Percentiles rank a stretch among this genome's conserved stretches.
Evolutionary conservation across 2,113 vertebrate species (phyloP).

Genomic region (Elachura formosa): DNA sequence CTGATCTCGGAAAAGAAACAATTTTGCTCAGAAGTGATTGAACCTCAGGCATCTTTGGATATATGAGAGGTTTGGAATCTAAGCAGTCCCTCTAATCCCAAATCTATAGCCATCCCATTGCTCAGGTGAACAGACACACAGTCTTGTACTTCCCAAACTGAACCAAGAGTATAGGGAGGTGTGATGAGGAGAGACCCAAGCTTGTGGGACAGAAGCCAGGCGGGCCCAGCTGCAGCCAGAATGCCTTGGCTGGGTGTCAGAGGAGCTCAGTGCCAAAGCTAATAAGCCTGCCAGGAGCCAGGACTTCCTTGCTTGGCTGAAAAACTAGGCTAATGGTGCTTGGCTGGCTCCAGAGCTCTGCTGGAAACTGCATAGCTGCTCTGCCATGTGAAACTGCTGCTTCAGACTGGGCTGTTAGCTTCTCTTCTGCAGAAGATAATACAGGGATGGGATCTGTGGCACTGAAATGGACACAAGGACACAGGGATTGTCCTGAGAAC

Average conservation of each 20-base stretch:
- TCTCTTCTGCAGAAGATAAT: background rate
- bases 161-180: background rate
- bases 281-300: conserved; percentile 51
- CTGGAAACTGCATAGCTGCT: background rate
- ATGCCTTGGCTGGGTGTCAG: conserved; percentile 32
- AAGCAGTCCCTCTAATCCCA: background rate
- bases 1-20: background rate
- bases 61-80: fast-evolving
- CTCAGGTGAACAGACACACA: background rate
- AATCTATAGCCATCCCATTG: background rate
- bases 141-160: background rate
- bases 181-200: conserved; percentile 13
- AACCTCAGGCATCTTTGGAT: background rate
- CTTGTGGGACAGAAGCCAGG: conserved; percentile 30
- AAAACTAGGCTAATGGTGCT: conserved; percentile 36
- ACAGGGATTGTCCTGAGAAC: background rate
- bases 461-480: background rate
- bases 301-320: conserved; percentile 35
- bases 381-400: background rate
- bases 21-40: background rate
- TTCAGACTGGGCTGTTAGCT: background rate
- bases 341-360: conserved; percentile 17
- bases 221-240: background rate
- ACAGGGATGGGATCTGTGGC: background rate
- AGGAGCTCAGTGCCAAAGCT: conserved; percentile 11